Conservation (phyloP, 1,140 invertebrate species). For the Anoplolepis gracilipes region DNA sequence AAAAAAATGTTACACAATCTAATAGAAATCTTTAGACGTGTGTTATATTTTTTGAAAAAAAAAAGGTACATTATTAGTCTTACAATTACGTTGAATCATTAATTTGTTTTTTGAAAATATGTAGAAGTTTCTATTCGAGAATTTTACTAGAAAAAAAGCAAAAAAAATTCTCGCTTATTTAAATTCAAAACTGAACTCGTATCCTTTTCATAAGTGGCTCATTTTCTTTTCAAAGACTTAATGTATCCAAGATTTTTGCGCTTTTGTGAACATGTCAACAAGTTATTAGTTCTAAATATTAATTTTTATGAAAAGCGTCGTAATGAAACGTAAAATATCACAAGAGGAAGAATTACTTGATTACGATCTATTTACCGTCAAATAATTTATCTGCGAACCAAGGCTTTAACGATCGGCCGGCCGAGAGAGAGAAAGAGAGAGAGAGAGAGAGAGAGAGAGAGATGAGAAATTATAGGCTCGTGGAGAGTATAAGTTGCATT, state of each 20-base stretch:
- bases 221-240: neutral
- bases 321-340: neutral
- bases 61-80: neutral
- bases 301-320: neutral
- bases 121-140: neutral
- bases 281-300: neutral
- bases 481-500: conserved; percentile 3
- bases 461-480: conserved; percentile 47
- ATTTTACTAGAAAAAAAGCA: no score
- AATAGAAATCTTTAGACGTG: neutral
- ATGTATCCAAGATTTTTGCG: neutral
- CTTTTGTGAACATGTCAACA: neutral
- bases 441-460: conserved; percentile 8
- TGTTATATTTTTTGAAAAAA: neutral
- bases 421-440: no score
- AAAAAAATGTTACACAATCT: neutral
- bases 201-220: neutral
- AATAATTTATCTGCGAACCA: conserved; percentile 6
- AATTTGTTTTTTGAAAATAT: neutral
- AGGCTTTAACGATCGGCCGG: conserved; percentile 11
- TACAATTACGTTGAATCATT: neutral
- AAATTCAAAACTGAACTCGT: neutral
- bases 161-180: no score
- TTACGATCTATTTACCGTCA: conserved; percentile 15
- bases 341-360: neutral